phyloP scores from a whole-genome alignment of 2,113 vertebrate species.

The Cyanistes caeruleus region DNA sequence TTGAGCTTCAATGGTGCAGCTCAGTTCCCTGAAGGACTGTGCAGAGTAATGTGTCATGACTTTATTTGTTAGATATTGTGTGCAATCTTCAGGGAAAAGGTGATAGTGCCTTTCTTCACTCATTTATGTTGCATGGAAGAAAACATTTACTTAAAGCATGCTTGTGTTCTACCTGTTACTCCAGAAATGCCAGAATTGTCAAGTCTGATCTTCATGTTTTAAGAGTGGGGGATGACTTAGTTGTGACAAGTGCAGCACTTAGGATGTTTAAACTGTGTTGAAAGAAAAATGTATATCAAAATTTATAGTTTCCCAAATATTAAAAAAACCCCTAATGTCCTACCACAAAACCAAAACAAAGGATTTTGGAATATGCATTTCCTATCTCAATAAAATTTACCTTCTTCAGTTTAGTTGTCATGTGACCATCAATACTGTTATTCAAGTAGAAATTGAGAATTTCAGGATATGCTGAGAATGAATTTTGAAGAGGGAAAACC shows the following conservation, averaged over 20 bases:
- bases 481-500: not conserved
- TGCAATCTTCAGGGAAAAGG: not conserved
- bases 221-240: rapidly evolving
- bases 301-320: not conserved
- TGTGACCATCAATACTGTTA: not conserved
- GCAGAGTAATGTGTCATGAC: not conserved
- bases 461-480: not conserved
- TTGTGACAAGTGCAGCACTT: not conserved
- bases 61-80: not conserved
- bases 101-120: not conserved
- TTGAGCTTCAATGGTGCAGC: not conserved
- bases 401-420: not conserved
- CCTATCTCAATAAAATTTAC: not conserved
- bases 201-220: not conserved
- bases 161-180: not conserved
- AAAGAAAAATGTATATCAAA: not conserved
- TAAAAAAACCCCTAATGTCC: not conserved
- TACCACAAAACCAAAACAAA: not conserved
- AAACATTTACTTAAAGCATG: not conserved
- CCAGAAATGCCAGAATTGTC: not conserved
- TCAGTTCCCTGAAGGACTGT: not conserved
- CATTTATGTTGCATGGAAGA: not conserved
- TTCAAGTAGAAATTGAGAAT: not conserved
- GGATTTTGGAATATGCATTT: not conserved
- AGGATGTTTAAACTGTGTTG: not conserved